These are phyloP conservation scores for Zhengitettix transpicula DNA, from an alignment of 2,888 invertebrate genomes.

Conservation along the genomic window DNA sequence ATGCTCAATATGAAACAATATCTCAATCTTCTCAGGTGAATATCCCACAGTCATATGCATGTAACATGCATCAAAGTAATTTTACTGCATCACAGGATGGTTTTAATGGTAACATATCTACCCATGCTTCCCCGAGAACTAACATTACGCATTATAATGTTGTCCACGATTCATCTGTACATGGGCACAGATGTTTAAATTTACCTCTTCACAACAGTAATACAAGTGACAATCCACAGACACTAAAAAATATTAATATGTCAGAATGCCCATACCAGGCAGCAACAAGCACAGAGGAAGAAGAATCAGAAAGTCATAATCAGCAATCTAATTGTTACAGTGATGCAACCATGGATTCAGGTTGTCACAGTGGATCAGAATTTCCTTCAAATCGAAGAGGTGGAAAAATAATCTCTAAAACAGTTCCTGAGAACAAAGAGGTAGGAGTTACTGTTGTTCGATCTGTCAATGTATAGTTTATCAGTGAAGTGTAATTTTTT, in stretches of 20 bases:
- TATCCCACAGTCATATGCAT: too few relatives aligned
- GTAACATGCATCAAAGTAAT: too few relatives aligned
- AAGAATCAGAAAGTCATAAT: constrained; percentile 6
- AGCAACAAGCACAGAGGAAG: constrained; percentile 5
- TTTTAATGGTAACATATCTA: constrained; percentile 6
- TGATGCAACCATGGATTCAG: constrained; percentile 46
- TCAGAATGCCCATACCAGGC: constrained; percentile 6
- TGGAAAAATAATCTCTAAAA: not conserved
- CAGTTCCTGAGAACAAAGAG: not conserved
- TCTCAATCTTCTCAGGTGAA: constrained; percentile 22
- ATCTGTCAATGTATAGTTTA: too few relatives aligned
- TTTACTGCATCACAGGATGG: not conserved
- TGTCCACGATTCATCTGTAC: too few relatives aligned
- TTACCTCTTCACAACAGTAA: constrained; percentile 2
- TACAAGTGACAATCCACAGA: not conserved
- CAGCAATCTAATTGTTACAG: constrained; percentile 26
- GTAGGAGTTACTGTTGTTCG: too few relatives aligned
- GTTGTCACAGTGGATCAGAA: constrained; percentile 46
- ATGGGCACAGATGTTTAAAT: constrained; percentile 1
- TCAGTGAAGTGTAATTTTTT: too few relatives aligned
- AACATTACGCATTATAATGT: not conserved
- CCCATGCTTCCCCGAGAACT: constrained; percentile 1
- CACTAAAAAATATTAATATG: not conserved
- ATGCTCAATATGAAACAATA: constrained; percentile 45
- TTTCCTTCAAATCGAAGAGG: constrained; percentile 4